Conservation (phyloP, 2,113 vertebrate genomes). For the Ceratotherium simum region DNA sequence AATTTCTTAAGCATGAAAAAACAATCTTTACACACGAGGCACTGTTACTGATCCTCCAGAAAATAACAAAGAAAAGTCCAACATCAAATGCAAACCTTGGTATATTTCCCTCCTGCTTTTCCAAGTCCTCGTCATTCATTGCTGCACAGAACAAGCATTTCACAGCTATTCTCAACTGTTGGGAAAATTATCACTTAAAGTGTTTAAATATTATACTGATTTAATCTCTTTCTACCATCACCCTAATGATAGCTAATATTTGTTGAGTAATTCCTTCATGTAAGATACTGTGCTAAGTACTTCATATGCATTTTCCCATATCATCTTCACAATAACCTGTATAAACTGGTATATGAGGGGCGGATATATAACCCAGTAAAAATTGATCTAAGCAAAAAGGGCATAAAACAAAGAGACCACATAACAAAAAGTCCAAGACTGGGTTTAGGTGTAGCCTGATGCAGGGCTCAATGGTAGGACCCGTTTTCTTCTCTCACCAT, state of each 20-base stretch:
- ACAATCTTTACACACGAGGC: conserved; percentile 22
- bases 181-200: not conserved
- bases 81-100: not conserved
- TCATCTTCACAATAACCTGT: not conserved
- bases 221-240: not conserved
- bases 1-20: conserved; percentile 66
- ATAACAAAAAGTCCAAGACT: not conserved
- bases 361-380: not conserved
- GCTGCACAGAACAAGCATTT: not conserved
- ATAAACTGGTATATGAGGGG: not conserved
- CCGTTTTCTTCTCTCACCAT: not conserved
- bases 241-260: not conserved
- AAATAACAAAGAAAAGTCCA: conserved; percentile 40
- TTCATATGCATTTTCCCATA: not conserved
- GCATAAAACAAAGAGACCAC: not conserved
- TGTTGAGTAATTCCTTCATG: not conserved
- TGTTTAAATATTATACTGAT: conserved; percentile 38
- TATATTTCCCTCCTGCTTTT: not conserved
- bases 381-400: not conserved
- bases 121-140: not conserved
- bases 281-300: not conserved
- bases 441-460: not conserved
- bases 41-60: not conserved
- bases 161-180: not conserved
- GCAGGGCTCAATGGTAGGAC: not conserved